Evolutionary conservation across 2,888 invertebrate species (phyloP).

Genomic region (Cylloceria caligata): DNA sequence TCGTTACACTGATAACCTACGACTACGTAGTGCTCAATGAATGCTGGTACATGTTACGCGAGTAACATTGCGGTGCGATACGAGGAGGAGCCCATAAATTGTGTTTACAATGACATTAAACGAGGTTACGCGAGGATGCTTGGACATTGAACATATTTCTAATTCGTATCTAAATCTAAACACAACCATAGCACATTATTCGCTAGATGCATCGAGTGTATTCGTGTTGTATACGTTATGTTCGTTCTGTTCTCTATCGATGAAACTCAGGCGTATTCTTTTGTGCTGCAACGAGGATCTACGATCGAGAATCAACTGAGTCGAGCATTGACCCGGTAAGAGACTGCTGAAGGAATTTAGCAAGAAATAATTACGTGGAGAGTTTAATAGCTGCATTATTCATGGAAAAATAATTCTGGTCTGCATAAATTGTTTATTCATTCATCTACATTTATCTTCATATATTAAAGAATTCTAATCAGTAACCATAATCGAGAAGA

Average conservation of each 20-base stretch:
- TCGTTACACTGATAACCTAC: conserved; percentile 65
- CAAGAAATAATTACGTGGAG: no score
- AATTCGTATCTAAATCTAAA: conserved; percentile 56
- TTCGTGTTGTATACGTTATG: neutral
- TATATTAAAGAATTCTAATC: no score
- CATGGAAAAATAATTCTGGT: no score
- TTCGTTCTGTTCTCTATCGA: neutral
- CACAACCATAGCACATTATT: conserved; percentile 56
- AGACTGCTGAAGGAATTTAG: no score
- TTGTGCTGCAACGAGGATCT: neutral
- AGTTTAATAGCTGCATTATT: no score
- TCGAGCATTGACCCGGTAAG: no score
- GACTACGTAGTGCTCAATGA: conserved; percentile 65
- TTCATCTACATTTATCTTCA: no score
- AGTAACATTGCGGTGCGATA: conserved; percentile 66
- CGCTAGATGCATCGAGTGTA: conserved; percentile 43
- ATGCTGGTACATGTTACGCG: conserved; percentile 54
- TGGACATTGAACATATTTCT: conserved; percentile 49
- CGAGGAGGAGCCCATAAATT: conserved; percentile 28
- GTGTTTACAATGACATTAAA: conserved; percentile 52
- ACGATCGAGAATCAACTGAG: neutral
- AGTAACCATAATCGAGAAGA: no score
- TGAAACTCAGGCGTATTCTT: neutral
- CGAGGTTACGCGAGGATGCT: conserved; percentile 56
- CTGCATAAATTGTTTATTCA: no score